These are phyloP conservation scores for Alaudala cheleensis DNA, from an alignment of 2,113 vertebrate genomes.

Conservation along the genomic window DNA sequence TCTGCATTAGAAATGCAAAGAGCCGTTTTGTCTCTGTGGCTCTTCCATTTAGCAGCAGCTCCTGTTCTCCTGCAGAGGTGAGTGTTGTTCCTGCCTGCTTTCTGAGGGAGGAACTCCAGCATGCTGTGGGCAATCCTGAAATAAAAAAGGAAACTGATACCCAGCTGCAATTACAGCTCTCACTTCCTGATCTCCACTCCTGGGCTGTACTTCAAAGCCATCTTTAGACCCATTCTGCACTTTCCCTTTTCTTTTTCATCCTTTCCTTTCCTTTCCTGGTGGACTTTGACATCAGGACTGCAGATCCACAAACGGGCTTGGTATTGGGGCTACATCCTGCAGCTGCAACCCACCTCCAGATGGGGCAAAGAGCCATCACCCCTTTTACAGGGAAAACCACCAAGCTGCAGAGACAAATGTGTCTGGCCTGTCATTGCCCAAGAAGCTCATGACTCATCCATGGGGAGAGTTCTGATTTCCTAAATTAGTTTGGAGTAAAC, in stretches of 20 bases:
- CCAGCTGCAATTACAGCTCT: slow-evolving; percentile 48
- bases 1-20: not conserved
- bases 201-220: slow-evolving; percentile 27
- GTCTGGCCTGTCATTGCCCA: slow-evolving; percentile 29
- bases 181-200: slow-evolving; percentile 30
- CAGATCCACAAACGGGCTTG: not conserved
- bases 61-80: not conserved
- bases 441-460: slow-evolving; percentile 47
- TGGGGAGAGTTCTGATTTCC: slow-evolving; percentile 55
- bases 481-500: slow-evolving; percentile 62
- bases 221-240: not conserved
- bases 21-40: not conserved
- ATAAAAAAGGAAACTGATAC: slow-evolving; percentile 47
- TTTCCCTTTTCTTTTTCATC: slow-evolving; percentile 27
- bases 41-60: not conserved
- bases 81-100: not conserved
- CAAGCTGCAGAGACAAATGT: not conserved
- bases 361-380: not conserved
- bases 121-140: not conserved
- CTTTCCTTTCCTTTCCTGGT: not conserved
- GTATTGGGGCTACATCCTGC: not conserved
- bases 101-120: not conserved
- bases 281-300: not conserved
- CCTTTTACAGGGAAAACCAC: not conserved
- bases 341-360: not conserved